phyloP scores from a whole-genome alignment of 2,888 invertebrate species.

The Lepidochitona cinerea region DNA sequence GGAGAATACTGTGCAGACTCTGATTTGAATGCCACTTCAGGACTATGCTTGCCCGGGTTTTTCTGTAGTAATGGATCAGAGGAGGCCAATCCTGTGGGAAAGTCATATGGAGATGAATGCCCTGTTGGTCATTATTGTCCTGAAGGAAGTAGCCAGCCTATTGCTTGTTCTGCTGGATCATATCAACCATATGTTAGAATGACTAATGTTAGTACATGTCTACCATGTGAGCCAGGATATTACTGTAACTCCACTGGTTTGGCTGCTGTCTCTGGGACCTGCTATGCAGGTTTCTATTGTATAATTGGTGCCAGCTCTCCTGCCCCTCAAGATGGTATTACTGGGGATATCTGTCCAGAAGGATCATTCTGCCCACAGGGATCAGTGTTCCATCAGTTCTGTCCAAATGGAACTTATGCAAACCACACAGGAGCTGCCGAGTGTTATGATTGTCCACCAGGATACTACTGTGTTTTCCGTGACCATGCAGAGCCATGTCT shows the following conservation, averaged over 20 bases:
- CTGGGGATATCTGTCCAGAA: constrained; percentile 63
- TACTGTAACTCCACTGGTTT: constrained; percentile 61
- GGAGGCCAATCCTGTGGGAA: constrained; percentile 57
- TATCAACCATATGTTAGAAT: constrained; percentile 56
- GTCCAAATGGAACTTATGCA: constrained; percentile 67
- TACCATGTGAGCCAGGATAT: constrained; percentile 60
- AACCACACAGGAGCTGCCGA: constrained; percentile 61
- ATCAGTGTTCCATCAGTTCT: constrained; percentile 54
- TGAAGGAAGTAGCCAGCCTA: constrained; percentile 54
- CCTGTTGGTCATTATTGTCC: constrained; percentile 64
- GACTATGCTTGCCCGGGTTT: constrained; percentile 61
- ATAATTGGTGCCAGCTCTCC: constrained; percentile 45
- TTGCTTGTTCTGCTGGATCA: constrained; percentile 59
- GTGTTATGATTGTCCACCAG: constrained; percentile 65
- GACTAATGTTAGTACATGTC: constrained; percentile 52
- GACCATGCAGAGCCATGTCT: constrained; percentile 62
- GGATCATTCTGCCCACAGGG: constrained; percentile 61
- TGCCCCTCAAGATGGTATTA: constrained; percentile 57
- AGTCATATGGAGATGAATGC: constrained; percentile 64
- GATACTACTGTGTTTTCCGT: constrained; percentile 60
- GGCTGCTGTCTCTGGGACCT: constrained; percentile 52
- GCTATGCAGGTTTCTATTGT: constrained; percentile 64
- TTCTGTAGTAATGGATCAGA: constrained; percentile 64
- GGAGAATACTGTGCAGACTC: constrained; percentile 63
- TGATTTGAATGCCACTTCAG: constrained; percentile 52